These are phyloP conservation scores for Tiliacea aurago DNA, from an alignment of 2,888 invertebrate genomes.

Conservation along the genomic window DNA sequence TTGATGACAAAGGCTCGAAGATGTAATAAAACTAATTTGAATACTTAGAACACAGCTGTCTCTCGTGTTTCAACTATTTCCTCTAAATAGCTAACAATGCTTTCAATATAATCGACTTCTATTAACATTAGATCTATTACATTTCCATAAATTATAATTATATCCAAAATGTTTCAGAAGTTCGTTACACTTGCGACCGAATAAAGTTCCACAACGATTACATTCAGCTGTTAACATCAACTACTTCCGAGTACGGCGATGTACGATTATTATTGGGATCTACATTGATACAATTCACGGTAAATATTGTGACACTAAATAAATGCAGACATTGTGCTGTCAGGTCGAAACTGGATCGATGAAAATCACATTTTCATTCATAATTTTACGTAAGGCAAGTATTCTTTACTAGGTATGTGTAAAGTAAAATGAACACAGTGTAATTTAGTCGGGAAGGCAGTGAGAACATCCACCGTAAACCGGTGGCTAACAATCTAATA, in stretches of 20 bases:
- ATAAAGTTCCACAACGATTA: slow-evolving; percentile 63
- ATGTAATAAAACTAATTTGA: slow-evolving; percentile 4
- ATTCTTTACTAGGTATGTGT: slow-evolving; percentile 71
- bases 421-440: slow-evolving; percentile 83
- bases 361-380: slow-evolving; percentile 77
- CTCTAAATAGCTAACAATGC: slow-evolving; percentile 25
- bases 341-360: slow-evolving; percentile 66
- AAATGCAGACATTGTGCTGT: slow-evolving; percentile 84
- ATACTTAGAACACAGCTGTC: slow-evolving; percentile 21
- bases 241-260: slow-evolving; percentile 46
- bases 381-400: slow-evolving; percentile 79
- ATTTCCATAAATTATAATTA: slow-evolving; percentile 51
- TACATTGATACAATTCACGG: slow-evolving; percentile 48
- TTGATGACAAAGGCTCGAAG: neutral
- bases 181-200: slow-evolving; percentile 67
- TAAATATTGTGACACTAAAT: slow-evolving; percentile 75
- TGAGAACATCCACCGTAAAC: slow-evolving; percentile 77
- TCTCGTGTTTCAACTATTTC: slow-evolving; percentile 1
- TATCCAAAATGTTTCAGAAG: slow-evolving; percentile 47
- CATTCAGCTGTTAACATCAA: slow-evolving; percentile 64
- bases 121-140: slow-evolving; percentile 54
- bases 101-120: slow-evolving; percentile 45
- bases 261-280: slow-evolving; percentile 32
- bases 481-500: slow-evolving; percentile 76
- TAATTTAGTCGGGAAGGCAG: slow-evolving; percentile 82